Evolutionary conservation across 2,888 invertebrate species (phyloP), one percentile per base, ranked within the genome.

Genomic region (Thymelicus acteon): DNA sequence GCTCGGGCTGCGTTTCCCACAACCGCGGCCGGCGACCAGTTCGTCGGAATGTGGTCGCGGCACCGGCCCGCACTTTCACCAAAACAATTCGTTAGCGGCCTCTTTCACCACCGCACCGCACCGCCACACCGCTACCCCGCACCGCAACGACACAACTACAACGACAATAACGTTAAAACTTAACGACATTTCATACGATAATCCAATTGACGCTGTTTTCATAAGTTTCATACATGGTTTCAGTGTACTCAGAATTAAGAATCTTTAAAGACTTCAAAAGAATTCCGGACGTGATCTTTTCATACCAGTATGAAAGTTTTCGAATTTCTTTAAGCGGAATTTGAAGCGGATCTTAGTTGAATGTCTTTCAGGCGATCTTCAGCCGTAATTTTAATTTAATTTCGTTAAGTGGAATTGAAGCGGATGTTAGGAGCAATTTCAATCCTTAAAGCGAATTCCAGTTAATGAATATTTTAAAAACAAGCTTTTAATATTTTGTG

Each of bases 31-130:
- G 86, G 87, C 92, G 92, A 93, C 93, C 93, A 92, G 93, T 92
- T 91, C 92, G 80, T 90, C 82, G 93, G 93, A 93, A 93, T 93
- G 92, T 93, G 94, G 92, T 92, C 92, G 90, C 89, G 90, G 90
- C 67, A 67, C 60, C 67, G 92, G 91, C 88, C 89, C 92, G 92
- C 90, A 93, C 94, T 93, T 94, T 94, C 94, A 94, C 94, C 93
- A 93, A 93, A 93, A 93, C 93, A 92, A 92, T 93, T 93, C 93
- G 93, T 92, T 92, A 90, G 92, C 91, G 91, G 90, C 90, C 92
- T 91, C 93, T 91, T 92, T 92, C 90, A 91, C 90, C 91, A 91
- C 88, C 88, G 90, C 88, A 87, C 90, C 89, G 89, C 88, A 82
- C 81, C 78, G 19, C 19, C 19, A 19, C 82, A 79, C 85, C 85